phyloP scores from a whole-genome alignment of 2,888 invertebrate species.

The Eupithecia tripunctaria region DNA sequence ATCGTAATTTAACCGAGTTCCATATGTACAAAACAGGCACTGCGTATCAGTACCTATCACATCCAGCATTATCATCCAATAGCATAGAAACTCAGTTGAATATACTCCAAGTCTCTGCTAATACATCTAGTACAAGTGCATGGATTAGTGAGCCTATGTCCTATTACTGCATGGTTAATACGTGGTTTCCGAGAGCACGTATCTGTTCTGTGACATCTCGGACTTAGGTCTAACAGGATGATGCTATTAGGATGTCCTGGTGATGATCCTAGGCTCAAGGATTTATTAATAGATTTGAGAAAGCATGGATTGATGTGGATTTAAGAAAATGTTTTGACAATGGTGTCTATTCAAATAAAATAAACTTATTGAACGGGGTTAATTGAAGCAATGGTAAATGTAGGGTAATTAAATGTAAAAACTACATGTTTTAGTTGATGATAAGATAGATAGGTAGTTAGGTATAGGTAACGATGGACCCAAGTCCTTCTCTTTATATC shows the following conservation, averaged over 20 bases:
- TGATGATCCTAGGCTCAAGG: slow-evolving; percentile 24
- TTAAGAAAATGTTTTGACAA: background rate
- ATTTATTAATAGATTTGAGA: slow-evolving; percentile 8
- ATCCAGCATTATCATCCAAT: background rate
- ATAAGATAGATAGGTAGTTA: too few species aligned
- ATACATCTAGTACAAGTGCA: slow-evolving; percentile 26
- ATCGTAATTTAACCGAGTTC: background rate
- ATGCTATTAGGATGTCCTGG: slow-evolving; percentile 33
- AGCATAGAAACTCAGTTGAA: background rate
- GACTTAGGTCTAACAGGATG: slow-evolving; percentile 34
- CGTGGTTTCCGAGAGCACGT: slow-evolving; percentile 35
- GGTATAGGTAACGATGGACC: too few species aligned
- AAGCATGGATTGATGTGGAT: background rate
- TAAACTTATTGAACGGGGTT: too few species aligned
- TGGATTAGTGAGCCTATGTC: slow-evolving; percentile 30
- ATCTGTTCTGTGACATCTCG: slow-evolving; percentile 33
- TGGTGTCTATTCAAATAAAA: background rate
- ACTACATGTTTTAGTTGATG: too few species aligned
- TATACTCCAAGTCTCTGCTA: slow-evolving; percentile 15
- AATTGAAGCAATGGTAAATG: too few species aligned
- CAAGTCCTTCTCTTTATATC: background rate
- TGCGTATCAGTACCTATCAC: background rate
- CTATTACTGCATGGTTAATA: slow-evolving; percentile 37
- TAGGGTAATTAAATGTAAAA: too few species aligned
- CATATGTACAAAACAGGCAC: background rate